Evolutionary conservation across 2,888 invertebrate genomes (phyloP).

Genomic region (Pedicia rivosa): DNA sequence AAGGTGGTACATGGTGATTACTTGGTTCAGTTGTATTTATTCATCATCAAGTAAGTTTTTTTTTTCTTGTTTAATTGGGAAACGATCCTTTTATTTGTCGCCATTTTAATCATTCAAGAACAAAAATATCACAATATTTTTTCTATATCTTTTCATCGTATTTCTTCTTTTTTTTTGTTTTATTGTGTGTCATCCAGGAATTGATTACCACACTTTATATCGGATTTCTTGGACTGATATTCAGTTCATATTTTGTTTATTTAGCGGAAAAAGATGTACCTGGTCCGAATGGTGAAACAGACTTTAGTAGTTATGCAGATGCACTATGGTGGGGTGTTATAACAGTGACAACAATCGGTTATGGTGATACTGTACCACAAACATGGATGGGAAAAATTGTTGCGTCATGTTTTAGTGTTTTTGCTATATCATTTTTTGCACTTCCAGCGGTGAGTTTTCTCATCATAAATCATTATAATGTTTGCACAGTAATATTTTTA

Average conservation of each 20-base stretch:
- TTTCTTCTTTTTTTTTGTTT: too few relatives aligned
- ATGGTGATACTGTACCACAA: conserved; percentile 72
- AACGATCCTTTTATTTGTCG: too few relatives aligned
- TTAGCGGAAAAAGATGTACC: conserved; percentile 70
- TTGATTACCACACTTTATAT: conserved; percentile 71
- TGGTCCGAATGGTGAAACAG: conserved; percentile 43
- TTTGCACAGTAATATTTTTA: too few relatives aligned
- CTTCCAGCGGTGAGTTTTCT: conserved; percentile 76
- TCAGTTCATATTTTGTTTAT: conserved; percentile 73
- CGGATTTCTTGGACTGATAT: conserved; percentile 67
- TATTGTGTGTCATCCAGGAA: conserved; percentile 39
- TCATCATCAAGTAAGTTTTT: conserved; percentile 60
- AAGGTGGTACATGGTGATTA: conserved; percentile 72
- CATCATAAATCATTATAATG: too few relatives aligned
- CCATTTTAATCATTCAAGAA: too few relatives aligned
- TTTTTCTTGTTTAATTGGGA: too few relatives aligned
- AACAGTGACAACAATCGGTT: conserved; percentile 75
- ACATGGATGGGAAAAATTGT: conserved; percentile 79
- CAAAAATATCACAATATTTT: too few relatives aligned
- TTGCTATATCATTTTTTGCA: conserved; percentile 76
- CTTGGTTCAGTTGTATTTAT: conserved; percentile 74
- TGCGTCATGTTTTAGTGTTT: conserved; percentile 71
- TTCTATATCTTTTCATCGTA: too few relatives aligned
- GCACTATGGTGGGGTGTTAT: conserved; percentile 59
- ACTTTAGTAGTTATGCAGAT: conserved; percentile 66